Percentiles rank a stretch among this genome's conserved stretches.
Evolutionary conservation across 1,140 invertebrate species (phyloP).

Genomic region (Daktulosphaira vitifoliae): DNA sequence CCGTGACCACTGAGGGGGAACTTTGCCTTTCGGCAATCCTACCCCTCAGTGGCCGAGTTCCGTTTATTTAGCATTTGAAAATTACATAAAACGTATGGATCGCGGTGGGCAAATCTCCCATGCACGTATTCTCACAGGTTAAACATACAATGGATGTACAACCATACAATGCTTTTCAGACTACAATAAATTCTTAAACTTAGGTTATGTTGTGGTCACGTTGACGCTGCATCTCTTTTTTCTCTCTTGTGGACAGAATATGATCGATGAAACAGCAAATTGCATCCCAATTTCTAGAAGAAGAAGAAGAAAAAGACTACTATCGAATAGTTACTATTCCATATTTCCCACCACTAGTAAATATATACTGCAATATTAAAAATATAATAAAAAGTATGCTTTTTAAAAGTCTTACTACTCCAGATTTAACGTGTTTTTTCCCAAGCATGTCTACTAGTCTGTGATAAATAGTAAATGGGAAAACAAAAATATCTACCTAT

Average conservation of each 20-base stretch:
- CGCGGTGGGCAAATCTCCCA: slow-evolving; percentile 6
- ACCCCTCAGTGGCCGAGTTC: not conserved
- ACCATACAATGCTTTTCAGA: not conserved
- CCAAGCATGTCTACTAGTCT: too few relatives aligned
- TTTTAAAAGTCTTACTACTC: too few relatives aligned
- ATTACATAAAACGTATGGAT: not conserved
- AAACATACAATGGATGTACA: not conserved
- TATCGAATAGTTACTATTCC: too few relatives aligned
- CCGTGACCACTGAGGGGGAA: not conserved
- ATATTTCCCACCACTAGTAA: too few relatives aligned
- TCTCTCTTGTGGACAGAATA: not conserved
- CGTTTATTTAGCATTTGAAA: slow-evolving; percentile 8
- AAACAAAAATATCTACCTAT: too few relatives aligned
- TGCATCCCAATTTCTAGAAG: slow-evolving; percentile 5
- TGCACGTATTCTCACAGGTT: not conserved
- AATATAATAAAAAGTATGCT: too few relatives aligned
- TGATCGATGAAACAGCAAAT: not conserved
- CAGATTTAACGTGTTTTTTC: too few relatives aligned
- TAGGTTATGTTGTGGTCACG: not conserved
- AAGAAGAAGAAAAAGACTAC: too few relatives aligned
- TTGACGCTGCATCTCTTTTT: not conserved
- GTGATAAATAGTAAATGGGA: too few relatives aligned
- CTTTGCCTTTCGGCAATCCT: slow-evolving; percentile 8
- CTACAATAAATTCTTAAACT: slow-evolving; percentile 1
- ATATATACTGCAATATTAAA: too few relatives aligned